Base-by-base conservation (phyloP, 2,113 vertebrate species). In the Bothrops jararaca region DNA sequence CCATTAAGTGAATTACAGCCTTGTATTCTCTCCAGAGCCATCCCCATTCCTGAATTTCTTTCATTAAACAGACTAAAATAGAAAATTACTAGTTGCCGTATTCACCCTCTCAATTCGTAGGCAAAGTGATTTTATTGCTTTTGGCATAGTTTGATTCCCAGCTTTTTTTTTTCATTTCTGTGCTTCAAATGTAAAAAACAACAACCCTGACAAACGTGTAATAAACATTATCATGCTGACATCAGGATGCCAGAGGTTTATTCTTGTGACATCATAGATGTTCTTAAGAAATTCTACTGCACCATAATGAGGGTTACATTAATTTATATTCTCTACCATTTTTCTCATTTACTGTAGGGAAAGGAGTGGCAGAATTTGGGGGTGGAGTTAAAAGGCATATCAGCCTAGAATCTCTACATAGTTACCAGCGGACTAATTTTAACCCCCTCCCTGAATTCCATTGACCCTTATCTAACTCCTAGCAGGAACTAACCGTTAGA, bases 1-100 rank as follows among this genome's bases (percentile, higher is more conserved):
- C 92, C 64, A 54, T 80, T 94, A 95, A 93, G 95, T 24, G 69
- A 95, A 91, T 93, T 93, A 87, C 85, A 86, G 1, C 54, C 92
- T 92, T 91, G 56, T 6, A 0, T 74, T 39, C 85, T 39, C 39
- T 74, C 50, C 74, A 26, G 60, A 93, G 9, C n/a, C 60, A 88
- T 94, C 50, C 87, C 74, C 93, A 92, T 89, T 86, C 60, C 26
- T 80, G 15, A 52, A 85, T 93, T 91, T 92, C 57, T 57, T 45
- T 4, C 92, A 89, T 15, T 5, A 88, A 94, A 93, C 74, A 0
- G 87, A 93, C 94, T 94, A 91, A 94, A 91, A 86, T n/a, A 88
- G 7, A 52, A 95, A 86, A 10, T 74, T 69, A 93, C 91, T 7
- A 94, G 91, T 58, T 42, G 3, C 91, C 3, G 8, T 39, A 5